Percentiles rank a stretch among this genome's conserved stretches.
Conservation (phyloP, 2,797 vertebrate species). For the Pelochelys cantorii region DNA sequence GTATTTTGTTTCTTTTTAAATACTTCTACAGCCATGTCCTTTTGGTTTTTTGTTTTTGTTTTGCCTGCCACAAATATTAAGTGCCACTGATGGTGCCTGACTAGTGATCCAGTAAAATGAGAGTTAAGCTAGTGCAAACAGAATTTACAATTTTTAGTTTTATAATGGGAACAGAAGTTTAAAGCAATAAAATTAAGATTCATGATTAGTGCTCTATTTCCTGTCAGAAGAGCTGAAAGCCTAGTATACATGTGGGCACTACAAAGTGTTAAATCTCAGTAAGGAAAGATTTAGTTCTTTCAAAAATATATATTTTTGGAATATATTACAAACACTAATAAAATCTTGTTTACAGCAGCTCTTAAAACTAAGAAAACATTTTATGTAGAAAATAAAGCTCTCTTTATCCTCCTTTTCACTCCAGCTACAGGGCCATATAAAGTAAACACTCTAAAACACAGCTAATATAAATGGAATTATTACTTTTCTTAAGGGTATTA, state of each 20-base stretch:
- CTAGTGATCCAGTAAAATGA: background rate
- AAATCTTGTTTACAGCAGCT: background rate
- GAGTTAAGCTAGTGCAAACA: background rate
- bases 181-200: background rate
- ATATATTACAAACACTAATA: background rate
- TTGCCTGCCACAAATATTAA: background rate
- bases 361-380: background rate
- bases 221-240: background rate
- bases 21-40: background rate
- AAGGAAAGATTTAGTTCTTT: background rate
- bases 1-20: background rate
- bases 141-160: background rate
- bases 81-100: background rate
- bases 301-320: background rate
- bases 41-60: background rate
- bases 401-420: background rate
- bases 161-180: background rate
- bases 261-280: background rate
- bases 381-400: background rate
- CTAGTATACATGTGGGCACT: background rate
- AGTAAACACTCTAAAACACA: background rate
- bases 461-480: background rate
- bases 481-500: background rate
- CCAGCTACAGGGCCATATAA: background rate
- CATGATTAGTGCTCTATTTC: background rate